Evolutionary conservation across 2,113 vertebrate species (phyloP), one percentile per base, ranked within the genome.

Genomic region (Trichechus manatus): DNA sequence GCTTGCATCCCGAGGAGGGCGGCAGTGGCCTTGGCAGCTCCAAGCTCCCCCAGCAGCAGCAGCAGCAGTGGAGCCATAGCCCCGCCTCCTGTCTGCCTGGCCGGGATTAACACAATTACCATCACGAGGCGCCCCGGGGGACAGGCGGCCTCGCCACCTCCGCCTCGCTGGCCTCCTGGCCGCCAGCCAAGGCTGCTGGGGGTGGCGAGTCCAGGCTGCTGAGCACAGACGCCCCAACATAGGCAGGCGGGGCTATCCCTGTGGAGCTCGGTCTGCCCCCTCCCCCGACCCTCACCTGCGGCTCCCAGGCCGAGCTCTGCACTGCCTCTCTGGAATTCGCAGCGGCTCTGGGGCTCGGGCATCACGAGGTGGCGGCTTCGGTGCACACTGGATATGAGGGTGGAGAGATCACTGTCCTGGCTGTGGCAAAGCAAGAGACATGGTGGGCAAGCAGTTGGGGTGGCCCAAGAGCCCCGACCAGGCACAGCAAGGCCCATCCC

Each of bases 341-440:
- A 99, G 97, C 98, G 99, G 98, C 99, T 99, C 98, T 99, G 99
- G 97, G 98, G 99, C 98, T 99, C 99, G 44, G 99, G 99, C 99
- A 99, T 99, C 95, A 99, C 99, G 99, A 99, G 99, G 97, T 99
- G 99, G 97, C 99, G 99, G 97, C 98, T 99, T 98, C 99, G 99
- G 96, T 99, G 99, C 97, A 99, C 98, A 96, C 98, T 99, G 98
- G 99, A 99, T 98, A 99, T 99, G 98, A 99, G 99, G 97, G 99
- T 99, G 96, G 99, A 99, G n/a, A 99, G 99, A 98, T 99, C 99
- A 98, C 98, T 99, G 98, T 99, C 99, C 92, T 99, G 99, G 99
- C 99, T 99, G 98, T 50, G 91, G 98, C 53, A 93, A 93, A 97
- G 97, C 94, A 96, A 98, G 97, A 95, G 29, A 64, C 86, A 96